phyloP scores from a whole-genome alignment of 2,888 invertebrate species.

The Machimus atricapillus region DNA sequence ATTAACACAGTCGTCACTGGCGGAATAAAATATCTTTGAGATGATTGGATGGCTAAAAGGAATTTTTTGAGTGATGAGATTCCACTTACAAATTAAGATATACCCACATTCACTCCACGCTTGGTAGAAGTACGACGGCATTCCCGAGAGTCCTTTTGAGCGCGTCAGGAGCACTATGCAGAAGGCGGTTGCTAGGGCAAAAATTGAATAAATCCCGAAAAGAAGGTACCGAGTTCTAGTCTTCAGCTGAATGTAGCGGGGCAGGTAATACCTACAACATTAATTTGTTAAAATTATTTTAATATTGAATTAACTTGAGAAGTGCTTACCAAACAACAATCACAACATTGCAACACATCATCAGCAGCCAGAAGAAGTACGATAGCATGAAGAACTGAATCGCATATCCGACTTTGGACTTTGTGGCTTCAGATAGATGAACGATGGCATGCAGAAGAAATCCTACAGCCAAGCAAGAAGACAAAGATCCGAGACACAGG shows the following conservation, averaged over 20 bases:
- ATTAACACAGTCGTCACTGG: slow-evolving; percentile 57
- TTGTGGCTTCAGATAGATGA: slow-evolving; percentile 55
- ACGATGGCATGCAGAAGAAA: slow-evolving; percentile 57
- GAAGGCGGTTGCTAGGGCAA: slow-evolving; percentile 55
- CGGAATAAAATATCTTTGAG: slow-evolving; percentile 61
- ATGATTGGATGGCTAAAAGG: slow-evolving; percentile 56
- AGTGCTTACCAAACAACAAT: slow-evolving; percentile 57
- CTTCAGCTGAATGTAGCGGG: slow-evolving; percentile 52
- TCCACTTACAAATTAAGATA: neutral
- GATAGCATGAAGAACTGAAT: slow-evolving; percentile 60
- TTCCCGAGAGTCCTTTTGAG: slow-evolving; percentile 58
- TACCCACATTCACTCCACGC: slow-evolving; percentile 58
- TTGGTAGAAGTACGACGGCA: slow-evolving; percentile 61
- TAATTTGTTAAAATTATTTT: neutral
- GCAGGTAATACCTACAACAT: slow-evolving; percentile 54
- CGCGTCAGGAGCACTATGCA: slow-evolving; percentile 56
- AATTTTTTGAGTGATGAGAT: neutral
- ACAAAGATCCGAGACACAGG: slow-evolving; percentile 58
- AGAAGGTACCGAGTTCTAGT: slow-evolving; percentile 50
- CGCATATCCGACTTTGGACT: slow-evolving; percentile 55
- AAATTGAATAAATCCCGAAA: slow-evolving; percentile 53
- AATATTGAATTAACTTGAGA: neutral
- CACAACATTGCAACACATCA: slow-evolving; percentile 57
- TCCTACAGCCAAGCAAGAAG: slow-evolving; percentile 56
- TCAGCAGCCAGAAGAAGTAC: slow-evolving; percentile 59